phyloP scores from a whole-genome alignment of 1,140 invertebrate genomes.

The Leptopilina clavipes region DNA sequence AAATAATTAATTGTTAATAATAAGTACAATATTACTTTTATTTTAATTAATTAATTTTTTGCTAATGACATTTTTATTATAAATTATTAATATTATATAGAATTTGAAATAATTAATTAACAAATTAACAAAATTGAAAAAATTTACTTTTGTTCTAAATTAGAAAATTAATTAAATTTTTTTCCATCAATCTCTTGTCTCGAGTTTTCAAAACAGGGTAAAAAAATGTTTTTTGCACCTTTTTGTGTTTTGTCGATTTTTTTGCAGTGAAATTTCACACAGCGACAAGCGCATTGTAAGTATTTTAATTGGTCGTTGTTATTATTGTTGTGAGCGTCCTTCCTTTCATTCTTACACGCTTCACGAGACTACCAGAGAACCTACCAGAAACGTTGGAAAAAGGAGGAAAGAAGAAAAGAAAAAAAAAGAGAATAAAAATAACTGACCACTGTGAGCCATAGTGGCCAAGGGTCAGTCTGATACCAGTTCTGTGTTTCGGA shows the following conservation, averaged over 20 bases:
- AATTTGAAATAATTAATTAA: too few relatives aligned
- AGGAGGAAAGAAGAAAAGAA: too few relatives aligned
- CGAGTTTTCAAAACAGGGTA: neutral
- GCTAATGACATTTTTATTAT: too few relatives aligned
- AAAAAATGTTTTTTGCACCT: neutral
- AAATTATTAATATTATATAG: too few relatives aligned
- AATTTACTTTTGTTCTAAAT: too few relatives aligned
- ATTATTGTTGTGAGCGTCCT: conserved; percentile 33
- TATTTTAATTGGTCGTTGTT: conserved; percentile 64
- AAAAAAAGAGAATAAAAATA: neutral
- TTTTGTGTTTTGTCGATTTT: conserved; percentile 1
- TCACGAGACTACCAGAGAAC: neutral
- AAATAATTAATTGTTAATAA: too few relatives aligned
- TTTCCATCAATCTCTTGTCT: neutral
- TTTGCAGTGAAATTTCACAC: conserved; percentile 10
- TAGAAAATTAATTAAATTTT: too few relatives aligned
- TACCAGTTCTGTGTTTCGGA: conserved; percentile 52
- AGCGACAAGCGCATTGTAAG: conserved; percentile 57
- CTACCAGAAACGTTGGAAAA: conserved; percentile 33
- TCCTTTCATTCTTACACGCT: conserved; percentile 24
- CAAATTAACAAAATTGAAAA: too few relatives aligned
- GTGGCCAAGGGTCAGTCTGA: conserved; percentile 58
- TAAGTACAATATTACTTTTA: too few relatives aligned
- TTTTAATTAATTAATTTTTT: too few relatives aligned
- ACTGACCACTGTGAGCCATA: conserved; percentile 24